Evolutionary conservation across 1,140 invertebrate species (phyloP).

Genomic region (Achatina immaculata): DNA sequence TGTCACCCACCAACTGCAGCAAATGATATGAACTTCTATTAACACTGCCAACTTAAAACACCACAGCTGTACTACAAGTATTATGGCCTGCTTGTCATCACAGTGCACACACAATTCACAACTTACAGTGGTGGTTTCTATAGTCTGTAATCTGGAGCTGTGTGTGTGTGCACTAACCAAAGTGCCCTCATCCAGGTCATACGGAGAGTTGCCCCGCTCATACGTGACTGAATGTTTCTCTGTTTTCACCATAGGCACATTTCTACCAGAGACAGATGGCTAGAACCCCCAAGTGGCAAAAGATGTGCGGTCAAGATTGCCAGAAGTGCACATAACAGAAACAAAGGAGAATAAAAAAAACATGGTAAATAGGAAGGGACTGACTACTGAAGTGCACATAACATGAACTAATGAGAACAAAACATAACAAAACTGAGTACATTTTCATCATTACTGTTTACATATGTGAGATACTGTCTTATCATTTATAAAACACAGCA

Average conservation of each 20-base stretch:
- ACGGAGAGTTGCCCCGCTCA: constrained; percentile 53
- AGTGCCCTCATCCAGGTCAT: constrained; percentile 50
- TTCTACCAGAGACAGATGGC: constrained; percentile 74
- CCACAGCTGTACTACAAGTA: no score
- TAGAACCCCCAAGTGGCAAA: constrained; percentile 47
- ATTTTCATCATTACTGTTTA: no score
- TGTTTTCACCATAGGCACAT: constrained; percentile 80
- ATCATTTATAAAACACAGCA: no score
- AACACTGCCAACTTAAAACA: no score
- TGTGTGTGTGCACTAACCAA: constrained; percentile 62
- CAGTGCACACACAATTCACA: neutral
- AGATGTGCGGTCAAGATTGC: neutral
- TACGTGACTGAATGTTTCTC: constrained; percentile 79
- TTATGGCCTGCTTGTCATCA: neutral
- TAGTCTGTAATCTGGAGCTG: constrained; percentile 57
- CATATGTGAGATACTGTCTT: no score
- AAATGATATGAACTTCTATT: no score
- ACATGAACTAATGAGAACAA: no score
- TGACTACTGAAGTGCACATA: neutral
- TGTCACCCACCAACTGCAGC: no score
- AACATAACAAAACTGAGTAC: no score
- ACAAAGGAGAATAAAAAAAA: neutral
- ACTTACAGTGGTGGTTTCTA: constrained; percentile 66
- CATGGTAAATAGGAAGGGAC: neutral
- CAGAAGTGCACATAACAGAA: constrained; percentile 7